A percentile compares a stretch with the other conserved stretches of the same genome.
These are phyloP conservation scores for Frankliniella fusca DNA, from an alignment of 2,888 invertebrate species.

Conservation along the genomic window DNA sequence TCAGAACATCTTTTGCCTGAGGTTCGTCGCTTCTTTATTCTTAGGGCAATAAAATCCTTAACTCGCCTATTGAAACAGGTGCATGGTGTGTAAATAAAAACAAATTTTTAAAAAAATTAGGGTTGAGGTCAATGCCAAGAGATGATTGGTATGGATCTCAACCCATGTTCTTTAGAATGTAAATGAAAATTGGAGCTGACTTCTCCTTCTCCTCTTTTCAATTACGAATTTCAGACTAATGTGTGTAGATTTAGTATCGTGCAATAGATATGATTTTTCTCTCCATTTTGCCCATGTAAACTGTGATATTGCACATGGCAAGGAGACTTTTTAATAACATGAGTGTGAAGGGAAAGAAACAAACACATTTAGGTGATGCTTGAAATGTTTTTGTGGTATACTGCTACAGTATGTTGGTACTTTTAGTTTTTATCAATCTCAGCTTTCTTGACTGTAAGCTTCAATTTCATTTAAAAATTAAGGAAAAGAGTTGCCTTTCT, in stretches of 20 bases:
- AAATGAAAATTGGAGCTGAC: background rate
- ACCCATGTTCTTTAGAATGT: background rate
- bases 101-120: background rate
- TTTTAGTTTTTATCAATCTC: background rate
- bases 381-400: background rate
- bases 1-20: conserved; percentile 2
- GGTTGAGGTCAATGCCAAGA: background rate
- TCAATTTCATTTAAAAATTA: background rate
- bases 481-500: too few species aligned
- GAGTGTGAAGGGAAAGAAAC: background rate
- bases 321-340: background rate
- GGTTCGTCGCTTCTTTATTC: conserved; percentile 19
- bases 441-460: background rate
- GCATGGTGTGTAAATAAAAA: background rate
- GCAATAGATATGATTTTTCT: background rate
- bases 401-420: background rate
- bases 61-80: background rate
- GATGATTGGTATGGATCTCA: background rate
- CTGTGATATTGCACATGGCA: conserved; percentile 11
- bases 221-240: too few species aligned
- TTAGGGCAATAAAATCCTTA: conserved; percentile 20
- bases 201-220: too few species aligned
- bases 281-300: background rate
- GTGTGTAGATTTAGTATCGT: too few species aligned
- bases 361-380: background rate